Evolutionary conservation across 2,113 vertebrate genomes (phyloP).

Genomic region (Lathamus discolor): DNA sequence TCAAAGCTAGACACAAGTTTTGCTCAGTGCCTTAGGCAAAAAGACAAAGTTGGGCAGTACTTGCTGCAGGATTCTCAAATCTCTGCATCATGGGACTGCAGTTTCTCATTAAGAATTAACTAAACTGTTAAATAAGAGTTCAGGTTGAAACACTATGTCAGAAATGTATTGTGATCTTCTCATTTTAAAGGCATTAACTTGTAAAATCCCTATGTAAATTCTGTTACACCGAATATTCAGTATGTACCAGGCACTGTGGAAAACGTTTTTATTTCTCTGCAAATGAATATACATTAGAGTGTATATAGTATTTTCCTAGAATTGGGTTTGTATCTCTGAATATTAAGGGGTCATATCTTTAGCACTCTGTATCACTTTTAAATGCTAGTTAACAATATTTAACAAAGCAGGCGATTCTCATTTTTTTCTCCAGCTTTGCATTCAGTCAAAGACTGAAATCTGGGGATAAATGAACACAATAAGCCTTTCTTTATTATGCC

Average conservation of each 20-base stretch:
- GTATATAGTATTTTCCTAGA: not conserved
- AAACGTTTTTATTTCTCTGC: not conserved
- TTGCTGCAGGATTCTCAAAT: not conserved
- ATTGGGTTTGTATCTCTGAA: not conserved
- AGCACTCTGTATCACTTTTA: not conserved
- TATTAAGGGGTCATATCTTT: not conserved
- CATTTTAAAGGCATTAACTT: not conserved
- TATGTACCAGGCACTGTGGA: not conserved
- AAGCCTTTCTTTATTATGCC: not conserved
- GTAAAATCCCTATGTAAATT: not conserved
- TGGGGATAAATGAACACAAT: not conserved
- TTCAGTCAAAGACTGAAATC: not conserved
- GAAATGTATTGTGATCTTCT: not conserved
- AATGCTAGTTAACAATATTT: not conserved
- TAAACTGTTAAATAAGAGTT: not conserved
- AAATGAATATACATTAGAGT: not conserved
- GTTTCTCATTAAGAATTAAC: not conserved
- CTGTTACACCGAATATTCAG: not conserved
- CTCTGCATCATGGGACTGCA: not conserved
- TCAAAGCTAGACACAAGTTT: not conserved
- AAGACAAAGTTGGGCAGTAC: not conserved
- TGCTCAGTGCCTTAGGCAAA: slow-evolving; percentile 1
- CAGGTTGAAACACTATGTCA: not conserved
- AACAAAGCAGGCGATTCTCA: not conserved
- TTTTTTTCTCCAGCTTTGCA: not conserved